Percentiles rank a stretch among this genome's conserved stretches.
Conservation (phyloP, 2,113 vertebrate species). For the Stictonetta naevosa region DNA sequence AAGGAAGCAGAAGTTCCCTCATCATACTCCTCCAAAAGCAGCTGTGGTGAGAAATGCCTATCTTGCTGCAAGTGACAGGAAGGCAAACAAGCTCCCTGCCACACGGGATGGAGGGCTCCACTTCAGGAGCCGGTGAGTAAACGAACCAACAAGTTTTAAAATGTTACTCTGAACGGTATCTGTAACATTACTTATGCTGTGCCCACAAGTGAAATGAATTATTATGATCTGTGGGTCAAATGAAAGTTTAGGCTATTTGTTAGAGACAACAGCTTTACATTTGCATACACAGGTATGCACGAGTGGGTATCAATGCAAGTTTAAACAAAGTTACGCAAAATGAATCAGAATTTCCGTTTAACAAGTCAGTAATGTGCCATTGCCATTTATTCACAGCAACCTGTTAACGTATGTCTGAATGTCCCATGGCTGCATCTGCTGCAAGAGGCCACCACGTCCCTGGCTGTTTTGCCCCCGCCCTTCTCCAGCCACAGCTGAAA, state of each 20-base stretch:
- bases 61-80: neutral
- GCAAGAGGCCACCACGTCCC: neutral
- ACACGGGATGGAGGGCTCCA: neutral
- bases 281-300: neutral
- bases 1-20: slow-evolving; percentile 17
- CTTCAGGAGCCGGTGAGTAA: slow-evolving; percentile 23
- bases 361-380: neutral
- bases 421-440: neutral
- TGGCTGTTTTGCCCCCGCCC: neutral
- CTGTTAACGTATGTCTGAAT: neutral
- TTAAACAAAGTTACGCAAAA: neutral
- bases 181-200: neutral
- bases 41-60: neutral
- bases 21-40: neutral
- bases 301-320: neutral
- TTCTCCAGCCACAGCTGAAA: neutral
- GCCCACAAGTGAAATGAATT: neutral
- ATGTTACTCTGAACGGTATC: neutral
- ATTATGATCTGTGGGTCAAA: neutral
- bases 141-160: slow-evolving; percentile 42
- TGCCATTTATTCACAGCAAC: neutral
- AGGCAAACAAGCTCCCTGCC: neutral
- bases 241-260: neutral
- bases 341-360: neutral
- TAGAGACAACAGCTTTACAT: neutral